phyloP scores from a whole-genome alignment of 2,797 vertebrate species.

The Sphenopsis melanotis region DNA sequence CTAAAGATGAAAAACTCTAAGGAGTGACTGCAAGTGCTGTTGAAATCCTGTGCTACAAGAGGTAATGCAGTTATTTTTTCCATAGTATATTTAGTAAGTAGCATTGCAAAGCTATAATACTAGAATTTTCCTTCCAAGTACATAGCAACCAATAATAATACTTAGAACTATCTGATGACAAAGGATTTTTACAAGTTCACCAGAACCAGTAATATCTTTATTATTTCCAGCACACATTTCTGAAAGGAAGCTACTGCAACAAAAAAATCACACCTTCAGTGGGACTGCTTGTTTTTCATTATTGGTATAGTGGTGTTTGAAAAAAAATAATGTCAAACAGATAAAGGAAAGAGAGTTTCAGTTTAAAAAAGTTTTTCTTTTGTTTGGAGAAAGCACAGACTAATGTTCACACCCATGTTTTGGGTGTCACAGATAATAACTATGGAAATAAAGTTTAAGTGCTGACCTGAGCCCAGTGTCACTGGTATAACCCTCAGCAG shows the following conservation, averaged over 20 bases:
- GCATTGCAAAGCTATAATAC: constrained; percentile 21
- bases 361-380: background rate
- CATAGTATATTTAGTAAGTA: constrained; percentile 36
- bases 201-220: background rate
- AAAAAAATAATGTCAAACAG: background rate
- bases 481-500: background rate
- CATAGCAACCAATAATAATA: background rate
- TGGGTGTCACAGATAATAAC: background rate
- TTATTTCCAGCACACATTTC: background rate
- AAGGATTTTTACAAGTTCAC: background rate
- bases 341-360: background rate
- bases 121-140: background rate
- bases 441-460: background rate
- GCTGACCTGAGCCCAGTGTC: background rate
- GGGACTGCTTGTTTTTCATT: background rate
- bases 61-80: constrained; percentile 53
- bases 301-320: background rate
- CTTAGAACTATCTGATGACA: constrained; percentile 27
- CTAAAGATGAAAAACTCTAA: constrained; percentile 67
- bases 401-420: background rate
- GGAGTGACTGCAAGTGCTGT: constrained; percentile 64
- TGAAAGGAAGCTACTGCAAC: background rate
- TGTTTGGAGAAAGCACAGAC: background rate
- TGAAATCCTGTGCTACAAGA: constrained; percentile 53
- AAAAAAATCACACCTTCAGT: background rate